Percentiles rank a stretch among this genome's conserved stretches.
Evolutionary conservation across 92 coral and sea anemone genomes (phyloP).

Genomic region (Epizoanthus ramosus): DNA sequence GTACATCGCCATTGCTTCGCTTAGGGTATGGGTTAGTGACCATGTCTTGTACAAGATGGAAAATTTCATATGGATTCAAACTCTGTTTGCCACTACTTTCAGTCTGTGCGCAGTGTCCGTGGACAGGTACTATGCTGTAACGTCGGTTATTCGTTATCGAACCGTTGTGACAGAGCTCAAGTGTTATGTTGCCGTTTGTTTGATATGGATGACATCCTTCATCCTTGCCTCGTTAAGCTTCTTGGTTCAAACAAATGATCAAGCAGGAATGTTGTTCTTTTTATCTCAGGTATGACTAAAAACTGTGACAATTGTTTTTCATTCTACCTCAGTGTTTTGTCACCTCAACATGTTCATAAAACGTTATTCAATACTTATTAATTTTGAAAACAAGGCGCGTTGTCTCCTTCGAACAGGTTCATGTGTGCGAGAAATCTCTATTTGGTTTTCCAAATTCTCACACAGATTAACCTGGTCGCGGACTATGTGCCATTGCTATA

Average conservation of each 20-base stretch:
- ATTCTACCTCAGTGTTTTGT: too few species aligned
- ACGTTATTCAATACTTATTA: too few species aligned
- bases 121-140: constrained; percentile 49
- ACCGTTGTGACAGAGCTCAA: constrained; percentile 20
- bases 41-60: constrained; percentile 41
- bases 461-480: too few species aligned
- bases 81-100: constrained; percentile 42
- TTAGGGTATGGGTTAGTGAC: constrained; percentile 28
- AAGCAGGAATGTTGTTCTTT: constrained; percentile 35
- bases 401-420: too few species aligned
- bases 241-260: constrained; percentile 16
- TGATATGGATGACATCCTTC: constrained; percentile 34
- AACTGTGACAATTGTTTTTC: too few species aligned
- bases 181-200: neutral
- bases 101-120: constrained; percentile 37
- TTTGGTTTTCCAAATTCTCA: too few species aligned
- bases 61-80: constrained; percentile 52
- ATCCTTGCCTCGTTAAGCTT: constrained; percentile 34
- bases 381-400: too few species aligned
- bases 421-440: too few species aligned
- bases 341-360: too few species aligned
- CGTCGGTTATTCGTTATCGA: constrained; percentile 37
- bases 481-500: too few species aligned
- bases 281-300: constrained; percentile 1
- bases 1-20: constrained; percentile 42